These are phyloP conservation scores for Xylota segnis DNA, from an alignment of 2,888 invertebrate genomes.

Conservation along the genomic window DNA sequence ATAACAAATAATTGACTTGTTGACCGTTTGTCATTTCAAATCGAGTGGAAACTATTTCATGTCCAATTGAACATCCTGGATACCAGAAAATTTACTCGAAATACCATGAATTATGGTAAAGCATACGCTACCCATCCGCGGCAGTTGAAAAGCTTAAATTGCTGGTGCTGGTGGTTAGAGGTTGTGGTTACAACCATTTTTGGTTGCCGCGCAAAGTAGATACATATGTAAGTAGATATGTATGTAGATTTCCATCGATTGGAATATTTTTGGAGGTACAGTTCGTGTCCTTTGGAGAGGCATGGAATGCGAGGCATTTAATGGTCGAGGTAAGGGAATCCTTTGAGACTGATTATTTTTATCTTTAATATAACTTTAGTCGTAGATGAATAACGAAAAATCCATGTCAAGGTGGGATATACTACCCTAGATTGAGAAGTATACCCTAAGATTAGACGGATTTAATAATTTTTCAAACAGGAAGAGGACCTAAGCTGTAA, in stretches of 20 bases:
- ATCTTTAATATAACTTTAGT: no score
- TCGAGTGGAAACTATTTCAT: slow-evolving; percentile 16
- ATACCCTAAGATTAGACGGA: no score
- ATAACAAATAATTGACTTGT: slow-evolving; percentile 2
- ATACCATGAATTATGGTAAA: not conserved
- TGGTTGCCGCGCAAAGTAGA: not conserved
- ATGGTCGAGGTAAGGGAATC: not conserved
- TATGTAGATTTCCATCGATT: not conserved
- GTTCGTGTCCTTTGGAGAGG: not conserved
- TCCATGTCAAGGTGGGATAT: no score
- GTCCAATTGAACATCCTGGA: slow-evolving; percentile 8
- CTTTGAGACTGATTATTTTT: no score
- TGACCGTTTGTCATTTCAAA: slow-evolving; percentile 7
- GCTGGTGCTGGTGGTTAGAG: not conserved
- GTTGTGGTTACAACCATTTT: not conserved
- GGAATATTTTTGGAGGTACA: not conserved
- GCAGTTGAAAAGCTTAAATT: not conserved
- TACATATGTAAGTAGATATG: not conserved
- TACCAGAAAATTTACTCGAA: not conserved
- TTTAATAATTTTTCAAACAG: no score
- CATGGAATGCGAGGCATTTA: not conserved
- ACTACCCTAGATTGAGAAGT: no score
- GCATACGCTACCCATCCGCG: not conserved
- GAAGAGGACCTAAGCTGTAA: no score
- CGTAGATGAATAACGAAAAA: no score